These are phyloP conservation scores for Ophioderma brevispina DNA, from an alignment of 35 echinoderm and acorn worm genomes.

Conservation along the genomic window DNA sequence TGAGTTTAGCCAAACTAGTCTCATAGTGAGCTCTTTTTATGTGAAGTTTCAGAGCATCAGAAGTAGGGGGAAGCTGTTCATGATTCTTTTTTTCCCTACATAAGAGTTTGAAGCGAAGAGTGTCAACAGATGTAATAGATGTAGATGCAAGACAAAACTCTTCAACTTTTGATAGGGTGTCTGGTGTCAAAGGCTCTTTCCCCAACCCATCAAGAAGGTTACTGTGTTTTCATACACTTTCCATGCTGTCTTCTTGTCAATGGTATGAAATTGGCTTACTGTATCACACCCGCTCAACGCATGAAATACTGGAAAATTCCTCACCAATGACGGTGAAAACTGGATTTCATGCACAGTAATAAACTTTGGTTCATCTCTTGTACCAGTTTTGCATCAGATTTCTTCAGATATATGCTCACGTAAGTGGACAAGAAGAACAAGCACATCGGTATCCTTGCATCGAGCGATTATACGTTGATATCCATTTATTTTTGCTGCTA, in stretches of 20 bases:
- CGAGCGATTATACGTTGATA: background rate
- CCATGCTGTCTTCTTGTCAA: background rate
- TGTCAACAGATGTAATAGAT: background rate
- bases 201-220: background rate
- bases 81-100: background rate
- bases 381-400: background rate
- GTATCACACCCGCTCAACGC: background rate
- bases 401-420: background rate
- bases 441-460: background rate
- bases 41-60: background rate
- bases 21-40: background rate
- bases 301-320: background rate
- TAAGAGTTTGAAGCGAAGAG: background rate
- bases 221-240: background rate
- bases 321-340: too few relatives aligned
- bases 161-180: background rate
- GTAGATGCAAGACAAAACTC: background rate
- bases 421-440: background rate
- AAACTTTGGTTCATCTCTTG: background rate
- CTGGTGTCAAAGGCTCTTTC: background rate
- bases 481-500: background rate
- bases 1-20: background rate
- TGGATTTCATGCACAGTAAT: background rate
- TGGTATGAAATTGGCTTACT: background rate
- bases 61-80: background rate